Conservation (phyloP, 2,113 vertebrate genomes). For the Labeo catla region DNA sequence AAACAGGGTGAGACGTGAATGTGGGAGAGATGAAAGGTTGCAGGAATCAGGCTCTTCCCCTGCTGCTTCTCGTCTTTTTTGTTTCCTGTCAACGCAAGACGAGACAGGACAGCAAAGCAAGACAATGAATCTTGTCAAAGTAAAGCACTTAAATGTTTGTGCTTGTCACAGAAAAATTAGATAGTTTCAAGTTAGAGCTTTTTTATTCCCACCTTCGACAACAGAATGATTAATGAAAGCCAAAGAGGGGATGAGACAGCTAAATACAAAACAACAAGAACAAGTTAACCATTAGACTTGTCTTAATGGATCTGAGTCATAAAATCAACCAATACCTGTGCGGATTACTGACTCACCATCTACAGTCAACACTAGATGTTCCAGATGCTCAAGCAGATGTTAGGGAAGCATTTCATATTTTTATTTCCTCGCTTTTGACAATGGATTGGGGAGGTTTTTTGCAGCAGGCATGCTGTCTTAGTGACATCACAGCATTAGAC, state of each 20-base stretch:
- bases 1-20: slow-evolving; percentile 14
- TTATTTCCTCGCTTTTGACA: slow-evolving; percentile 15
- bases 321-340: not conserved
- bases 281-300: not conserved
- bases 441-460: not conserved
- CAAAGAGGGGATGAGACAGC: slow-evolving; percentile 28
- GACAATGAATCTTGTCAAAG: slow-evolving; percentile 55
- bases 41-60: slow-evolving; percentile 40
- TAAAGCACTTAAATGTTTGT: slow-evolving; percentile 64
- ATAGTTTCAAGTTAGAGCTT: slow-evolving; percentile 27
- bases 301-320: not conserved
- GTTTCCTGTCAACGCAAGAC: slow-evolving; percentile 48
- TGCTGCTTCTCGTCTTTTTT: slow-evolving; percentile 54
- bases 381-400: slow-evolving; percentile 67
- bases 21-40: slow-evolving; percentile 26
- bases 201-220: slow-evolving; percentile 52
- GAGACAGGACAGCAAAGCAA: slow-evolving; percentile 41
- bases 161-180: slow-evolving; percentile 30
- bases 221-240: slow-evolving; percentile 56
- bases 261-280: slow-evolving; percentile 23
- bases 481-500: slow-evolving; percentile 48
- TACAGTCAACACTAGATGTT: not conserved
- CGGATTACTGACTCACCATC: not conserved
- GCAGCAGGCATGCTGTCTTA: slow-evolving; percentile 52
- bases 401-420: slow-evolving; percentile 15